Evolutionary conservation across 2,888 invertebrate genomes (phyloP).

Genomic region (Thera obeliscata): DNA sequence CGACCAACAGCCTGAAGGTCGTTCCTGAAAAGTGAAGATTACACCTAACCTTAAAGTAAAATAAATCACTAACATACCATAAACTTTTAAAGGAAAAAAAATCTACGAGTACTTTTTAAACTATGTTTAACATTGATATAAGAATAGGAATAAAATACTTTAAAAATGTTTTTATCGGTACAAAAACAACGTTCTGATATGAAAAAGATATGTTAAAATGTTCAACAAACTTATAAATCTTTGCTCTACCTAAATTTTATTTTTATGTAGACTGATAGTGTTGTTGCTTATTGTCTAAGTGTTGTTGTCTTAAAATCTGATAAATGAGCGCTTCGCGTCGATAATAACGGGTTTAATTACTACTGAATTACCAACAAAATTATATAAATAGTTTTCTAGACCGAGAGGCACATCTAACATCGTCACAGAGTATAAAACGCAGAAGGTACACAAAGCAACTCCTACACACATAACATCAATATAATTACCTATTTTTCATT

Average conservation of each 20-base stretch:
- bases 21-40: background rate
- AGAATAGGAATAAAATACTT: background rate
- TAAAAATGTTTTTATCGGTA: background rate
- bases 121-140: background rate
- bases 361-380: slow-evolving; percentile 5
- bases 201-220: slow-evolving; percentile 30
- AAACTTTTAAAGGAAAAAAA: background rate
- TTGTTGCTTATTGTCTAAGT: background rate
- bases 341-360: slow-evolving; percentile 1
- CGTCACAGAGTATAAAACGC: slow-evolving; percentile 46
- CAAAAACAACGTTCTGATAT: slow-evolving; percentile 24
- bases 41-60: background rate
- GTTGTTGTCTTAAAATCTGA: slow-evolving; percentile 15
- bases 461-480: slow-evolving; percentile 53
- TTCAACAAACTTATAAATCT: background rate
- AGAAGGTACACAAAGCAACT: slow-evolving; percentile 55
- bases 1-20: background rate
- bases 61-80: too few species aligned
- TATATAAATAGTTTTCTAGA: slow-evolving; percentile 10
- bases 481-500: slow-evolving; percentile 34
- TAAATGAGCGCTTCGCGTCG: slow-evolving; percentile 18
- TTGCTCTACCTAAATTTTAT: background rate
- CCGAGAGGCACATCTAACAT: slow-evolving; percentile 27
- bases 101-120: background rate
- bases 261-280: background rate